Percentiles rank a stretch among this genome's conserved stretches.
phyloP scores from a whole-genome alignment of 2,113 vertebrate genomes.

The Calidris pugnax region DNA sequence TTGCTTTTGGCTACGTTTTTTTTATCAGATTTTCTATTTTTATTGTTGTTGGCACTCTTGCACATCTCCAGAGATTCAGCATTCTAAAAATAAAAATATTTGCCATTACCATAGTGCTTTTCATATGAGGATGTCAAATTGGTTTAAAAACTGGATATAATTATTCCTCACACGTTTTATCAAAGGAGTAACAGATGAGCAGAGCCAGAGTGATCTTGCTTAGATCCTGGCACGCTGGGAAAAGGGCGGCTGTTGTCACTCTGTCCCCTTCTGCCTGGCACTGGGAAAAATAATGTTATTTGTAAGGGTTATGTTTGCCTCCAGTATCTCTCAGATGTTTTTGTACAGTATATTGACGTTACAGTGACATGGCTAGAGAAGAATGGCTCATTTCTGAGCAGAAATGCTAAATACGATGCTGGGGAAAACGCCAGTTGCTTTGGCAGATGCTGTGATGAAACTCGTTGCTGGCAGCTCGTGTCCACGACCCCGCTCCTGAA shows the following conservation, averaged over 20 bases:
- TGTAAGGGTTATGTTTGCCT: neutral
- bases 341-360: accelerated
- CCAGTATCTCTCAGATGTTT: neutral
- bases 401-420: neutral
- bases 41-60: constrained; percentile 26
- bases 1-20: neutral
- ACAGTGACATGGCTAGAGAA: neutral
- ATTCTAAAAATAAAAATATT: constrained; percentile 53
- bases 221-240: accelerated
- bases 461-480: accelerated
- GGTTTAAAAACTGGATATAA: neutral
- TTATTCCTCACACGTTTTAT: neutral
- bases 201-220: neutral
- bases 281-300: neutral
- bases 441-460: neutral
- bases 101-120: neutral
- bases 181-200: neutral
- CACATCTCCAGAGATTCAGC: neutral
- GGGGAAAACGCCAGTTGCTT: neutral
- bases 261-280: neutral
- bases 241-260: neutral
- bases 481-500: neutral
- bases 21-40: constrained; percentile 6
- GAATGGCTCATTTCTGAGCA: neutral
- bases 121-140: neutral